Evolutionary conservation across 1,140 invertebrate genomes (phyloP).

Genomic region (Anastrepha ludens): DNA sequence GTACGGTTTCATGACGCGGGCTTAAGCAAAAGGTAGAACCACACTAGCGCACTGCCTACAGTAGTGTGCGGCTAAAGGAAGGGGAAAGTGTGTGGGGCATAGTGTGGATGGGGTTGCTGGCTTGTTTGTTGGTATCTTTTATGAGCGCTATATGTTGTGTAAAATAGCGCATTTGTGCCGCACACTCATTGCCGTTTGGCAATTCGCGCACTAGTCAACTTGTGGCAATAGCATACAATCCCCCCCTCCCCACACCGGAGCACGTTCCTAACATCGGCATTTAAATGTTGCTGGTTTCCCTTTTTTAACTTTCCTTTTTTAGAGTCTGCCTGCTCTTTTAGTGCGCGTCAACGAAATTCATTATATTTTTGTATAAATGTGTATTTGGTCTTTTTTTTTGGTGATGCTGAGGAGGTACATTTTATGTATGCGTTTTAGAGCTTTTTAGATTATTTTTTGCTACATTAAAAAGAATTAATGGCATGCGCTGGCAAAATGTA

Average conservation of each 20-base stretch:
- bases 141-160: conserved; percentile 72
- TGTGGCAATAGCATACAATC: background rate
- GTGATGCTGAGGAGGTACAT: background rate
- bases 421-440: conserved; percentile 36
- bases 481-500: conserved; percentile 33
- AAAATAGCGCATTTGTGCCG: conserved; percentile 63
- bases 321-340: conserved; percentile 8
- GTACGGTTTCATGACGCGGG: conserved; percentile 60
- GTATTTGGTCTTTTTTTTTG: background rate
- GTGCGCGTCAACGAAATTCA: conserved; percentile 46
- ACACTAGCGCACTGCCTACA: conserved; percentile 10
- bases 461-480: conserved; percentile 48
- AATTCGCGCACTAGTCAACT: conserved; percentile 37
- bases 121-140: conserved; percentile 71
- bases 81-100: background rate
- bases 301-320: conserved; percentile 51
- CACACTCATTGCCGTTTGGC: conserved; percentile 8
- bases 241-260: no score
- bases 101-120: conserved; percentile 59
- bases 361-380: conserved; percentile 26
- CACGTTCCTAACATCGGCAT: background rate
- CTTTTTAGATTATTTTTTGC: conserved; percentile 39
- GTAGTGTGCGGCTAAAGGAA: background rate
- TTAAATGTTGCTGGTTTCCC: background rate
- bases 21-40: background rate